A percentile compares a stretch with the other conserved stretches of the same genome.
Evolutionary conservation across 2,888 invertebrate genomes (phyloP).

Genomic region (Platypus cylindrus): DNA sequence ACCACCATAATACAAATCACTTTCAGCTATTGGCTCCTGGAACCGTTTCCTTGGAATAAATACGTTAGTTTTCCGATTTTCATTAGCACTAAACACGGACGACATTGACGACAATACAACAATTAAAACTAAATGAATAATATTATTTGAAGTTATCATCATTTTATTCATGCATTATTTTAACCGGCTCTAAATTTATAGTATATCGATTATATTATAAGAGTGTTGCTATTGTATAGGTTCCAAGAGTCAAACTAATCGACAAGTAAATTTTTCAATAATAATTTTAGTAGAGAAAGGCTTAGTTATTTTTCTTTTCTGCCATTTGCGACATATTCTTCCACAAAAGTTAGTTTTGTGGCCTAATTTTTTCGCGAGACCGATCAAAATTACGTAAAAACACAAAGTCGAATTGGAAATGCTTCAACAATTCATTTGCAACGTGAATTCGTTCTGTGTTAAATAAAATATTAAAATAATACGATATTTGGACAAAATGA

Average conservation of each 20-base stretch:
- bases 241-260: too few relatives aligned
- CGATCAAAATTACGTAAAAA: slow-evolving; percentile 15
- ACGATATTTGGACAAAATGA: too few relatives aligned
- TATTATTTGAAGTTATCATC: too few relatives aligned
- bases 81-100: slow-evolving; percentile 12
- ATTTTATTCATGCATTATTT: too few relatives aligned
- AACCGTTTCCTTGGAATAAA: slow-evolving; percentile 3
- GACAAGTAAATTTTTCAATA: too few relatives aligned
- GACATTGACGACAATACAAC: too few relatives aligned
- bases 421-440: slow-evolving; percentile 11
- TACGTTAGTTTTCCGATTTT: slow-evolving; percentile 5
- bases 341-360: slow-evolving; percentile 3
- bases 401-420: slow-evolving; percentile 11
- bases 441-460: slow-evolving; percentile 13
- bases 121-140: too few relatives aligned
- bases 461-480: too few relatives aligned
- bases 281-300: slow-evolving; percentile 9
- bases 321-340: slow-evolving; percentile 12
- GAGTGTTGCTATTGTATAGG: too few relatives aligned
- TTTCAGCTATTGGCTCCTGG: slow-evolving; percentile 1
- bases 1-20: slow-evolving; percentile 6
- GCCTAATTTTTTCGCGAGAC: slow-evolving; percentile 13
- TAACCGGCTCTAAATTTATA: too few relatives aligned
- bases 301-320: slow-evolving; percentile 6
- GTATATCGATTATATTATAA: too few relatives aligned